These are phyloP conservation scores for Achatina immaculata DNA, from an alignment of 1,140 invertebrate genomes.

Conservation along the genomic window DNA sequence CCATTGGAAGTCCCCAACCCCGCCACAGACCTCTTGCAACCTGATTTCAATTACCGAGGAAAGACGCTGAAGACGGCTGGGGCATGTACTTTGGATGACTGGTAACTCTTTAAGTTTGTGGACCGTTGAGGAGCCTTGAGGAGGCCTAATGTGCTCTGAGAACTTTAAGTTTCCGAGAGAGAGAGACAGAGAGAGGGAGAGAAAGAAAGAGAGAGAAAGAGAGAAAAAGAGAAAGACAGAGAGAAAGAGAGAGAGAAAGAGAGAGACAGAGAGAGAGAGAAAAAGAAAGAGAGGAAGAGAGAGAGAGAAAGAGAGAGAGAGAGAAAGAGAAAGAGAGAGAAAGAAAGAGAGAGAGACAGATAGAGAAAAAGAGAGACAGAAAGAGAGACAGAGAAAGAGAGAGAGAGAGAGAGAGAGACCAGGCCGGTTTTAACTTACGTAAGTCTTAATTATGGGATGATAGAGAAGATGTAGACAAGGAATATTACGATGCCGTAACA, in stretches of 20 bases:
- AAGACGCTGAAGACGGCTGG: too few relatives aligned
- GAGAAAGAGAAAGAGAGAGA: neutral
- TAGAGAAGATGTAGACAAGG: too few relatives aligned
- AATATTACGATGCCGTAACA: too few relatives aligned
- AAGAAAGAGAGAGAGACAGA: neutral
- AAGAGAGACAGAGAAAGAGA: neutral
- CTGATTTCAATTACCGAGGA: too few relatives aligned
- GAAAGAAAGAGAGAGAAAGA: neutral
- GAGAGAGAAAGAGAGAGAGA: neutral
- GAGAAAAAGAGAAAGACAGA: too few relatives aligned
- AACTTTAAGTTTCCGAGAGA: neutral
- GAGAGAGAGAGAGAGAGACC: neutral
- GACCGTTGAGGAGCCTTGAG: too few relatives aligned
- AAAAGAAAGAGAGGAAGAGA: neutral
- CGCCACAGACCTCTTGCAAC: too few relatives aligned
- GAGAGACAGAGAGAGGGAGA: neutral
- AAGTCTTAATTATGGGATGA: neutral
- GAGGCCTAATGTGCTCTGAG: too few relatives aligned
- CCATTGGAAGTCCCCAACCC: too few relatives aligned
- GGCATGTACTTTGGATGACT: too few relatives aligned
- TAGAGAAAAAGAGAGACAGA: too few relatives aligned
- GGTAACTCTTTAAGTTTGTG: too few relatives aligned
- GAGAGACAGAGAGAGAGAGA: neutral
- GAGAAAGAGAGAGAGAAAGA: constrained; percentile 1
- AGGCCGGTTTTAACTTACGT: neutral